Conservation (phyloP, 2,113 vertebrate genomes). For the Sorex fumeus region DNA sequence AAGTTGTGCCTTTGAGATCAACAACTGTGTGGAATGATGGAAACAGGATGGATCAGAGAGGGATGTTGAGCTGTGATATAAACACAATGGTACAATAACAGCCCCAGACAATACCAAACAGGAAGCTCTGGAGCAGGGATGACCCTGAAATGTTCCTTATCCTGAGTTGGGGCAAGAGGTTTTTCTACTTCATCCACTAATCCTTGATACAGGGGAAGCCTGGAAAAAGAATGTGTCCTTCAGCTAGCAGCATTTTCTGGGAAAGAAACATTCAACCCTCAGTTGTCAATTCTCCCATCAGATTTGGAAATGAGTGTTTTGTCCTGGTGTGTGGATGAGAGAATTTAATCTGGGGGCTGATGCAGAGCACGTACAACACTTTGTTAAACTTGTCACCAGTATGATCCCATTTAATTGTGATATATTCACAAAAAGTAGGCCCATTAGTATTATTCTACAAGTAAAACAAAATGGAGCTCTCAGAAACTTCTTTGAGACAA, state of each 20-base stretch:
- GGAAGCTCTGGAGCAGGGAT: neutral
- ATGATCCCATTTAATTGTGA: neutral
- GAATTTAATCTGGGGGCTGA: no score
- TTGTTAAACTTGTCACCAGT: neutral
- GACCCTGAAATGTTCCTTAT: neutral
- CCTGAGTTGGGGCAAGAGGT: neutral
- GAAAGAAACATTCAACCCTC: neutral
- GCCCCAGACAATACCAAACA: conserved; percentile 20
- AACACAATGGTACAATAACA: neutral
- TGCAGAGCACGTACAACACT: no score
- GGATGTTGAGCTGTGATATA: neutral
- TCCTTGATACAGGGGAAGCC: neutral
- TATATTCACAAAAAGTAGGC: neutral
- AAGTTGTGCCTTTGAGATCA: neutral
- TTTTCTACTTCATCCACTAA: neutral
- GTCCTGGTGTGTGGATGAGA: neutral
- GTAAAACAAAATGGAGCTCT: neutral
- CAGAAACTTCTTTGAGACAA: neutral
- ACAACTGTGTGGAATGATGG: neutral
- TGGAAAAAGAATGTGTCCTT: neutral
- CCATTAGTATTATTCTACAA: neutral
- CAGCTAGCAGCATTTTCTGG: neutral
- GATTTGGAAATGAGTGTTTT: neutral
- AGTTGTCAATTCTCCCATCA: neutral
- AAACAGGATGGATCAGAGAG: neutral